Evolutionary conservation across 64 coral and sea anemone genomes (phyloP).

Genomic region (Montipora foliosa): DNA sequence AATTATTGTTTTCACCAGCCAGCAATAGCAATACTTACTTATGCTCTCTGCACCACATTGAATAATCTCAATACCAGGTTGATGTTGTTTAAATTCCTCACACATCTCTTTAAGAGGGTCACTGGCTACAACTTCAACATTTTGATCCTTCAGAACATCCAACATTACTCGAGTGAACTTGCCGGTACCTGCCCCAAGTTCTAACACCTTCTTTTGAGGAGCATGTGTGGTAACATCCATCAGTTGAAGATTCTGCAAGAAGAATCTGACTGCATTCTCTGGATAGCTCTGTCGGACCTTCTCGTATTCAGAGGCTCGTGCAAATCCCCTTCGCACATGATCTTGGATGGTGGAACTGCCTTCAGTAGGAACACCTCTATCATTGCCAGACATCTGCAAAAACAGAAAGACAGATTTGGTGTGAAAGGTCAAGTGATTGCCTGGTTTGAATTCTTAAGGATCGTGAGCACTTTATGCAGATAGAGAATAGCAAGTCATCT

Average conservation of each 20-base stretch:
- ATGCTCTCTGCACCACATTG: constrained; percentile 53
- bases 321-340: neutral
- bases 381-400: neutral
- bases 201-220: neutral
- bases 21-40: neutral
- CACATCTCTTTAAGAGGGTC: constrained; percentile 43
- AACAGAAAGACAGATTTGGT: too few species aligned
- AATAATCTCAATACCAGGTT: constrained; percentile 46
- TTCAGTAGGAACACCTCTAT: neutral
- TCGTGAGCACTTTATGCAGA: too few species aligned
- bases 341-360: neutral
- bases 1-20: too few species aligned
- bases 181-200: constrained; percentile 59
- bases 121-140: constrained; percentile 45
- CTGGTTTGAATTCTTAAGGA: too few species aligned
- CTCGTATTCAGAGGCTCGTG: constrained; percentile 10
- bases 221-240: neutral
- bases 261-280: constrained; percentile 27
- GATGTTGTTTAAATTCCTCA: constrained; percentile 27
- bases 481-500: too few species aligned
- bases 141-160: neutral
- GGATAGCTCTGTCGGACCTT: constrained; percentile 24
- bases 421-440: too few species aligned
- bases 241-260: constrained; percentile 13
- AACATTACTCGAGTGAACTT: constrained; percentile 63